phyloP scores from a whole-genome alignment of 2,888 invertebrate genomes.

The Tipula lateralis region DNA sequence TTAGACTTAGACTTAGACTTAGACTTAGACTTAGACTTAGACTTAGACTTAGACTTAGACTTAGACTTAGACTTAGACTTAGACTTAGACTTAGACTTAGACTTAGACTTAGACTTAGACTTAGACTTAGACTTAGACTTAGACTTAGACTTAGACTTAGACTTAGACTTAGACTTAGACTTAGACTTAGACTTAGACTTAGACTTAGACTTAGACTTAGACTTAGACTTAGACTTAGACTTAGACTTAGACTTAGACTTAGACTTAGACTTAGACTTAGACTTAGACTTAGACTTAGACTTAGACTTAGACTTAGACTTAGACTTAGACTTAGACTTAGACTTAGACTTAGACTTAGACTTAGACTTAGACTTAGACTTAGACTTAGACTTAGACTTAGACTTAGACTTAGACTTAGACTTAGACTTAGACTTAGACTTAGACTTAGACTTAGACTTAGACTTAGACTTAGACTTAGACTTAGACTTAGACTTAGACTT shows the following conservation, averaged over 20 bases:
- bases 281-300: background rate
- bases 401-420: constrained; percentile 30
- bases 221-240: too few relatives aligned
- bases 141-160: constrained; percentile 28
- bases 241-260: too few relatives aligned
- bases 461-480: constrained; percentile 30
- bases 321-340: background rate
- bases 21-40: too few relatives aligned
- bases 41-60: too few relatives aligned
- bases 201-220: too few relatives aligned
- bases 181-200: too few relatives aligned
- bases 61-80: too few relatives aligned
- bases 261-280: background rate
- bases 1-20: too few relatives aligned
- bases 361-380: background rate
- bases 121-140: too few relatives aligned
- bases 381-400: background rate
- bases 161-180: background rate
- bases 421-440: constrained; percentile 28
- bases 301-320: background rate
- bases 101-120: too few relatives aligned
- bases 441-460: background rate
- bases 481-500: constrained; percentile 30
- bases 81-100: too few relatives aligned
- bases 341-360: background rate